These are phyloP conservation scores for cattle (Bos taurus) DNA, from an alignment of 2,113 vertebrate genomes.

Conservation along the genomic window ARS-UCD2.0 NC_037333.1:94752501-94753000, in stretches of 20 bases:
- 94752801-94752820: not conserved
- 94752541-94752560: not conserved
- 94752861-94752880: not conserved
- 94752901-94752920: not conserved
- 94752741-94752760: not conserved
- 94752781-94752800: not conserved
- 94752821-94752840: not conserved
- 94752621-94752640: not conserved
- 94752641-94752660: not conserved
- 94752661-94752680: not conserved
- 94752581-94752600: not conserved
- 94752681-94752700: not conserved
- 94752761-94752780: not conserved
- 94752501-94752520: not conserved
- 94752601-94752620: not conserved
- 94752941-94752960: not conserved
- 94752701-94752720: not conserved
- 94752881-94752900: not conserved
- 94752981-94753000: not conserved
- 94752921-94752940: not conserved
- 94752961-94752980: not conserved
- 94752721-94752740: conserved; percentile 4
- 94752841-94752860: not conserved
- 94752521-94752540: not conserved
- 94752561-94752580: not conserved